These are phyloP conservation scores for Parazoanthus atlanticus DNA, from an alignment of 92 coral and sea anemone genomes.

Conservation along the genomic window DNA sequence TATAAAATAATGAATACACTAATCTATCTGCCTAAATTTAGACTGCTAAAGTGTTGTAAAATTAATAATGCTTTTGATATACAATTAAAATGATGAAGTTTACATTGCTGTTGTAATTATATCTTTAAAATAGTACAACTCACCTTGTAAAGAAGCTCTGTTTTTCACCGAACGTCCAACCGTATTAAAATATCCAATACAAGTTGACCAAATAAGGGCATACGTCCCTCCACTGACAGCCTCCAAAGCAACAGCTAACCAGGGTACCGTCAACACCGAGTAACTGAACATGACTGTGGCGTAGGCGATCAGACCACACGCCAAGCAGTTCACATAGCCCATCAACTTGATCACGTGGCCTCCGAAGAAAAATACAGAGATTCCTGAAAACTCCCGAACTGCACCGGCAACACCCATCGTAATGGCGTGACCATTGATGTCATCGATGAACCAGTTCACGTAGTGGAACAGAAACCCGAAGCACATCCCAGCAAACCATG, in stretches of 20 bases:
- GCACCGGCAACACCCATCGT: conserved; percentile 96
- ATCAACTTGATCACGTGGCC: conserved; percentile 62
- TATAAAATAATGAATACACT: too few relatives aligned
- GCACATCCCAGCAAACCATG: conserved; percentile 87
- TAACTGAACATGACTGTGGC: conserved; percentile 72
- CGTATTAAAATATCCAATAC: conserved; percentile 77
- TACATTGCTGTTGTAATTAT: too few relatives aligned
- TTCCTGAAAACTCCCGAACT: conserved; percentile 82
- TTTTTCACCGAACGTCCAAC: conserved; percentile 57
- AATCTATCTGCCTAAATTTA: too few relatives aligned
- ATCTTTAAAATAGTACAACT: too few relatives aligned
- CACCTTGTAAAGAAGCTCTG: conserved; percentile 38
- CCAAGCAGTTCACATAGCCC: conserved; percentile 84
- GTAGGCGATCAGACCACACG: conserved; percentile 78
- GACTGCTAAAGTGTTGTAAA: too few relatives aligned
- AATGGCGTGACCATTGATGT: conserved; percentile 74
- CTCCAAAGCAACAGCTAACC: conserved; percentile 90
- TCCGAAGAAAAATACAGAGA: conserved; percentile 73
- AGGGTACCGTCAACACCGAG: conserved; percentile 76
- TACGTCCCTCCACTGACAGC: conserved; percentile 85
- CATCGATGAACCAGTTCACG: conserved; percentile 96
- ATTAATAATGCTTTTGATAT: too few relatives aligned
- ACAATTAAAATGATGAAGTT: too few relatives aligned
- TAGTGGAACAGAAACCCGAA: conserved; percentile 91
- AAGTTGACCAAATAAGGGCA: conserved; percentile 91